Base-by-base conservation (phyloP, 2,888 invertebrate genomes). In the Pterostichus niger region DNA sequence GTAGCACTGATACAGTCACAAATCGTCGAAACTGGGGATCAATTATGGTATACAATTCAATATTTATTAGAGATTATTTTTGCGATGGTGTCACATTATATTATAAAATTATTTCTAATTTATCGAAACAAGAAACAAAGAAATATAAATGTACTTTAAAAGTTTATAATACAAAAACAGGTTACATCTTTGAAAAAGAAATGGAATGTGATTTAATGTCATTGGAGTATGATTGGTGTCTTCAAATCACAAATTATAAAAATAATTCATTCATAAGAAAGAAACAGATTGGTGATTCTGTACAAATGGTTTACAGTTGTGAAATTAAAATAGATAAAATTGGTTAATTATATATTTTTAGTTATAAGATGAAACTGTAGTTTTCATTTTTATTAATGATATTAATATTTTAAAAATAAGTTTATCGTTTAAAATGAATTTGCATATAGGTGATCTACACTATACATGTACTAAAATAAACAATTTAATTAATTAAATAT, bases 201-300 rank as follows among this genome's bases (percentile, higher is more conserved):
- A 33, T 75, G 52, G n/a, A 52, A 0, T 15, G 49, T n/a, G 75
- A 52, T 52, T 75, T 75, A 24, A 24, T 31, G 4, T 75, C 75
- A 15, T n/a, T 49, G 11, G 75, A 75, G 11, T 75, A 52, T 75
- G 75, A 75, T 52, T 75, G 75, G 75, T 13, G n/a, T 31, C 10
- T 75, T 4, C 52, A 75, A 7, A 52, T 75, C n/a, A 10, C 15
- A 15, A 40, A 71, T 46, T 13, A 75, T 52, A 52, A 52, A 75
- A 13, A 13, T 52, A 75, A 75, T n/a, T 44, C 68, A 44, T 71
- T 46, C 11, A n/a, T 71, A 24, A 71, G 68, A 71, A 71, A 44
- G 17, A 44, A 71, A 44, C 15, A 15, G 9, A n/a, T 71, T 44
- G n/a, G 13, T 40, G 11, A 71, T 71, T 33, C 35, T 35, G 17